Evolutionary conservation across 2,888 invertebrate species (phyloP), one percentile per base, ranked within the genome.

Genomic region (Dichetophora obliterata): DNA sequence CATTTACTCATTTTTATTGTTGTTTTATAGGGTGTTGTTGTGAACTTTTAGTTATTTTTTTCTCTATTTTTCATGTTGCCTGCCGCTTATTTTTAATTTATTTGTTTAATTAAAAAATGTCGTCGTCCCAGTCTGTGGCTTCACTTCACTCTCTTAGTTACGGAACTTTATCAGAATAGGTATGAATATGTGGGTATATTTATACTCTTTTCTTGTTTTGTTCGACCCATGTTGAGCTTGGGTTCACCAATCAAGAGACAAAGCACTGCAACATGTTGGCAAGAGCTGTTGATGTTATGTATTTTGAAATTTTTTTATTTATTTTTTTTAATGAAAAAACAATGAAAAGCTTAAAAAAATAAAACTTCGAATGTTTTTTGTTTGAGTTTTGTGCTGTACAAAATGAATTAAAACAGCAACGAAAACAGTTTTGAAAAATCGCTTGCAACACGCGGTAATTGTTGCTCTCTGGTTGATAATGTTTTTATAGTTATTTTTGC

Each of bases 71-170:
- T 54, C 59, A 75, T 65, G 61, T 57, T 77, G 75, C 54, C 73
- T 37, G 78, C 78, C 73, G 78, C 82, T 79, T 80, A 81, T 80
- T 80, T 77, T 79, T 82, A 82, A 86, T 85, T 84, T 84, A 83
- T 88, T 83, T 85, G 84, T 88, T 88, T 88, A 88, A 88, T 88
- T 88, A 87, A 86, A 88, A 88, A 88, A 85, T 86, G 83, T 83
- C 82, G 84, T 82, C 76, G 78, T 78, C 59, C 74, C 69, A 61
- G 77, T 78, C 43, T 16, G 54, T 68, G 69, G 50, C 14, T 65
- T 1, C 71, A 65, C 75, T 72, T 77, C 48, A 74, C 72, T 74
- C 68, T 68, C 72, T 63, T 61, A 8, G 31, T 50, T 66, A 48
- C 52, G 71, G 52, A 27, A 57, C 48, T 16, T 37, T 34, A 34